Evolutionary conservation across 2,797 vertebrate species (phyloP), one percentile per base, ranked within the genome.

Genomic region (Muscicapa comitata): DNA sequence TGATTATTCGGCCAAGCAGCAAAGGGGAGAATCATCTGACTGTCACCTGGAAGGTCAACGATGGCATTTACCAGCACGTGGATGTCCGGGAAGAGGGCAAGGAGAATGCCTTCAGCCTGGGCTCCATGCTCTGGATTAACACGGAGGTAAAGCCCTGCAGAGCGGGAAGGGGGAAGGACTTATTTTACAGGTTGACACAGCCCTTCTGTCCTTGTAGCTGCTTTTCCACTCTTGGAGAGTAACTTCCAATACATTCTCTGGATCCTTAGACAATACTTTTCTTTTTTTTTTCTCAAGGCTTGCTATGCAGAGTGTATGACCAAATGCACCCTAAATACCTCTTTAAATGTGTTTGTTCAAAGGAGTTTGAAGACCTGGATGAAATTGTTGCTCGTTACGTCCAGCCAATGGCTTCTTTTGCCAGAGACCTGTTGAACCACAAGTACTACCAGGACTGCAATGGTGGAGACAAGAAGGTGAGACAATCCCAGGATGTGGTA

Each of bases 291-390:
- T 1, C 28, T 61, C 68, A 71, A 91, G 31, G 31, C 9, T 87
- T 82, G 37, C 59, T 87, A 4, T 82, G 57, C 61, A 57, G 50
- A 45, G 16, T 25, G 4, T 77, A 2, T 87, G 43, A 62, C 35
- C 70, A 50, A 77, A 9, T 14, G 11, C 42, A 26, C 24, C 50
- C 68, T 94, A 78, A 86, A 91, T 38, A 25, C 26, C 47, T 94
- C 77, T 97, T 89, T 59, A 74, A 80, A 82, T 93, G 38, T 94
- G 35, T 95, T 77, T 89, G 35, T 88, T 90, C 97, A 61, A 93
- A 99, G 99, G 99, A 99, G 83, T 99, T 99, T 98, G 99, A 99
- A 97, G 99, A 99, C 97, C 97, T 99, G 95, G 99, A 99, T 97
- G 99, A 99, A 98, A 99, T 99, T 93, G 99, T 99, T 45, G 99